Evolutionary conservation across 92 coral and sea anemone species (phyloP).

Genomic region (Pocillopora grandis): DNA sequence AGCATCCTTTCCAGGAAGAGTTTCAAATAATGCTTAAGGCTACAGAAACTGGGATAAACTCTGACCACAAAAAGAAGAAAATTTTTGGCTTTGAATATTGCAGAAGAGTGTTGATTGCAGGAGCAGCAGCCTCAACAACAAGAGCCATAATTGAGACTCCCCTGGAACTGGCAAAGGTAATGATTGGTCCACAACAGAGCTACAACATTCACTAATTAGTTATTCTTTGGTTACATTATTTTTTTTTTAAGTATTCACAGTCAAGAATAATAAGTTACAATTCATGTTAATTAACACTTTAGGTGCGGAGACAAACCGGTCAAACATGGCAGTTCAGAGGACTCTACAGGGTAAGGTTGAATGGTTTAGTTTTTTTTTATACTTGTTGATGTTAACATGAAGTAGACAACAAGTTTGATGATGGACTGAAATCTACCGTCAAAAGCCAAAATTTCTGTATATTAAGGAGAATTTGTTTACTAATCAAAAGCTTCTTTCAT

Average conservation of each 20-base stretch:
- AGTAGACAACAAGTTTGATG: no score
- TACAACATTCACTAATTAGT: background rate
- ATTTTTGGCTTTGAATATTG: background rate
- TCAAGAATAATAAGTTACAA: no score
- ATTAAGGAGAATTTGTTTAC: no score
- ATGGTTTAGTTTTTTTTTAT: background rate
- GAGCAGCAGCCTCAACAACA: slow-evolving; percentile 76
- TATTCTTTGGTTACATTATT: background rate
- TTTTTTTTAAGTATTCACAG: background rate
- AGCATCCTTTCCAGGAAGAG: no score
- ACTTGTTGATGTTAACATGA: no score
- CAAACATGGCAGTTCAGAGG: slow-evolving; percentile 85
- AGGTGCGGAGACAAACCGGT: slow-evolving; percentile 85
- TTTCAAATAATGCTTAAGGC: no score
- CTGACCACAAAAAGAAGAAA: no score
- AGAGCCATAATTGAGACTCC: slow-evolving; percentile 93
- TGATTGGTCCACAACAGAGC: background rate
- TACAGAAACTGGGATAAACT: no score
- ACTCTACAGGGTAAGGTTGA: slow-evolving; percentile 64
- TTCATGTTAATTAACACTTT: background rate
- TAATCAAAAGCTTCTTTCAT: no score
- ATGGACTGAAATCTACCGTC: no score
- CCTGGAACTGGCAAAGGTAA: slow-evolving; percentile 88
- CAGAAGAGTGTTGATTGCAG: slow-evolving; percentile 86
- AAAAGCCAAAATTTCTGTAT: no score